Evolutionary conservation across 2,113 vertebrate genomes (phyloP), one percentile per base, ranked within the genome.

Genomic region (Trichechus manatus): DNA sequence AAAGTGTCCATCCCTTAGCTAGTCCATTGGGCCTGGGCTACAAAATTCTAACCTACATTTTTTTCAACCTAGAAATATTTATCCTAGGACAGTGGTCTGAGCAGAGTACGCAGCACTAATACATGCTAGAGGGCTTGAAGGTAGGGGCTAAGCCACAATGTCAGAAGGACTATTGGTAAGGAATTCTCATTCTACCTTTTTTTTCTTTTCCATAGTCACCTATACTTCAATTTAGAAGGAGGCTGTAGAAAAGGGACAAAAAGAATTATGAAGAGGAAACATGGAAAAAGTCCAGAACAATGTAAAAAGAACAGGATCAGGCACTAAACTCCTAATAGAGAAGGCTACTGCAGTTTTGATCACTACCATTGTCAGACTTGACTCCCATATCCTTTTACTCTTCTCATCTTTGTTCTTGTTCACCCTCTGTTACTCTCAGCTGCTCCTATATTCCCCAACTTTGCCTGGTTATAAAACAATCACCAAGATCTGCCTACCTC

Each of bases 401-500:
- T 72, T 84, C 77, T 93, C 36, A 61, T 87, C 66, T 81, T 86
- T 94, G 84, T 93, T 94, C 36, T 36, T 94, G 83, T 94, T 83
- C 23, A 50, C 72, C 89, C 81, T 95, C 84, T 95, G 50, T 87
- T 89, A 95, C 64, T 88, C 78, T 96, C 86, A 77, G 11, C 29
- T 72, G 39, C n/a, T 91, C 44, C 91, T 72, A 82, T 93, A 36
- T 92, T 95, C 39, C n/a, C 44, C 63, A 95, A 23, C 50, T 95
- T 87, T 92, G 70, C 77, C 84, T 31, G 63, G 64, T 68, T 93
- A 78, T 81, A 36, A 79, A 70, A 97, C 82, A 78, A 80, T 53
- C 25, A 93, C 82, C 75, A 81, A 93, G 85, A 96, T 96, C 97
- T 97, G n/a, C 87, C 59, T 25, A 87, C 92, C 77, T 87, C 23